Conservation (phyloP, 1,140 invertebrate species). For the Trypoxylus dichotomus region DNA sequence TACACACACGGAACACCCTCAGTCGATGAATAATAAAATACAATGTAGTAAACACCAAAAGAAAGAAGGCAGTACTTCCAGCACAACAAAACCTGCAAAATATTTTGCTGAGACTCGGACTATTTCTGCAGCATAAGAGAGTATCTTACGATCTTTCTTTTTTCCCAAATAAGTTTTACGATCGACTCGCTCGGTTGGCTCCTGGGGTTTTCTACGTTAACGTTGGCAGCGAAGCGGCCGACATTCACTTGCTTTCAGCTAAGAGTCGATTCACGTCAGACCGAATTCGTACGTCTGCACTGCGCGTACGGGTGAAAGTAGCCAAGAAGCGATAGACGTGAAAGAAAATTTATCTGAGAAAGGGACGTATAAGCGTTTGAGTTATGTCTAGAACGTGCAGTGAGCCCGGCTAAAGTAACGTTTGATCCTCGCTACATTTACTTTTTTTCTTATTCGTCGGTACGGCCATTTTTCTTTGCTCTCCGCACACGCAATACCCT, state of each 20-base stretch:
- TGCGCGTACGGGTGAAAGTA: neutral
- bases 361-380: slow-evolving; percentile 32
- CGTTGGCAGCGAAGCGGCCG: slow-evolving; percentile 34
- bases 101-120: slow-evolving; percentile 30
- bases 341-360: neutral
- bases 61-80: slow-evolving; percentile 1
- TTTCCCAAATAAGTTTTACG: slow-evolving; percentile 42
- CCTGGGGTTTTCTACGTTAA: slow-evolving; percentile 38
- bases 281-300: neutral
- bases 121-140: slow-evolving; percentile 24
- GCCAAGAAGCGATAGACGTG: neutral
- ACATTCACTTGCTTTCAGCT: slow-evolving; percentile 4
- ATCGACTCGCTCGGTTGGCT: slow-evolving; percentile 40
- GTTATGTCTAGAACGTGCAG: slow-evolving; percentile 40
- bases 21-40: slow-evolving; percentile 27
- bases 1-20: slow-evolving; percentile 12
- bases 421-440: slow-evolving; percentile 37
- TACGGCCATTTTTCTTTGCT: slow-evolving; percentile 10
- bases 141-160: slow-evolving; percentile 25
- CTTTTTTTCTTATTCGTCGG: slow-evolving; percentile 34
- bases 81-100: slow-evolving; percentile 10
- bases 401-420: slow-evolving; percentile 31
- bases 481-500: neutral
- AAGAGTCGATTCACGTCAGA: neutral
- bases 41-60: slow-evolving; percentile 27